A percentile compares a stretch with the other conserved stretches of the same genome.
phyloP scores from a whole-genome alignment of 2,888 invertebrate genomes.

The Caenorhabditis uteleia region DNA sequence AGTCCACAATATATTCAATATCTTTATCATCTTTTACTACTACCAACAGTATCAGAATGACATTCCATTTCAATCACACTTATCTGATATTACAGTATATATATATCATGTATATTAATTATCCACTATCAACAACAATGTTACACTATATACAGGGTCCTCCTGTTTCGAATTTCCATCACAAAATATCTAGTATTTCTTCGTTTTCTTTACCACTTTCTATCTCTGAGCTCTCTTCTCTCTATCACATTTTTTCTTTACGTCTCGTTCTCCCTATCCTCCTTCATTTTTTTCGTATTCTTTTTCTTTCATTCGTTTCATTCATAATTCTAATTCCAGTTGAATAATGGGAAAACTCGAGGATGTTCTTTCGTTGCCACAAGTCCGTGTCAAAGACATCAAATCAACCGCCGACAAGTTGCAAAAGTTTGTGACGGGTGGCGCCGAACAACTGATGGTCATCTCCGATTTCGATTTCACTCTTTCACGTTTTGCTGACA shows the following conservation, averaged over 20 bases:
- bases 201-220: background rate
- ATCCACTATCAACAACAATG: too few relatives aligned
- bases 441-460: conserved; percentile 46
- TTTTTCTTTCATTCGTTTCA: background rate
- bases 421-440: conserved; percentile 33
- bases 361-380: conserved; percentile 23
- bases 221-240: background rate
- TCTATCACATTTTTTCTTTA: conserved; percentile 2
- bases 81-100: too few relatives aligned
- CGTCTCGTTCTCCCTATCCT: background rate
- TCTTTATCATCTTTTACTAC: too few relatives aligned
- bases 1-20: too few relatives aligned
- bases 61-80: too few relatives aligned
- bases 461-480: conserved; percentile 69
- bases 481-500: conserved; percentile 57
- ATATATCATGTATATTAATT: too few relatives aligned
- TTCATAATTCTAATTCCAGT: background rate
- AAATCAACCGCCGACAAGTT: conserved; percentile 27
- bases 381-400: conserved; percentile 43
- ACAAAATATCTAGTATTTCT: too few relatives aligned
- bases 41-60: too few relatives aligned
- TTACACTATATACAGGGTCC: too few relatives aligned
- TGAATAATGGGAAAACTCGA: conserved; percentile 21
- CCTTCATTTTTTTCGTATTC: background rate
- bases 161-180: too few relatives aligned